Conservation (phyloP, 35 echinoderm and acorn worm genomes). For the Ptychodera flava region DNA sequence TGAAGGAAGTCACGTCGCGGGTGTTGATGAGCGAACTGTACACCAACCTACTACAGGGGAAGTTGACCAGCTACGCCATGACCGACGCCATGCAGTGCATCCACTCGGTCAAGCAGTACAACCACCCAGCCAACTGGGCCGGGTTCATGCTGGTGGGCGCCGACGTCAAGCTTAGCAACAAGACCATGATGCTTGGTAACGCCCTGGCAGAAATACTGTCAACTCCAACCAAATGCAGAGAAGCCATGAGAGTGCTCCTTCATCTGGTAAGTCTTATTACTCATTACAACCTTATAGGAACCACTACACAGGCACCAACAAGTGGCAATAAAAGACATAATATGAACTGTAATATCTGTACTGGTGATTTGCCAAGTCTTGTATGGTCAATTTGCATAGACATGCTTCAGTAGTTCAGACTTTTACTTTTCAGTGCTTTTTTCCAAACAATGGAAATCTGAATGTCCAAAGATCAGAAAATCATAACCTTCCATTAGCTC, state of each 20-base stretch:
- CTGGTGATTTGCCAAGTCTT: too few species aligned
- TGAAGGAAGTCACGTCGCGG: constrained; percentile 70
- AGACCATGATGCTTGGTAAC: constrained; percentile 98
- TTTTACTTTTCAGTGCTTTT: too few species aligned
- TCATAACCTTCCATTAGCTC: too few species aligned
- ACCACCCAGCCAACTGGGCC: constrained; percentile 90
- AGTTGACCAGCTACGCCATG: constrained; percentile 62
- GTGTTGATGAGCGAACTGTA: constrained; percentile 87
- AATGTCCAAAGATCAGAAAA: too few species aligned
- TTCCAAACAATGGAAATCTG: too few species aligned
- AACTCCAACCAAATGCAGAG: constrained; percentile 81
- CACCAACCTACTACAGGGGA: constrained; percentile 57
- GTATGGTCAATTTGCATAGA: too few species aligned
- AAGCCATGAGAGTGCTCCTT: constrained; percentile 85
- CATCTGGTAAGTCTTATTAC: constrained; percentile 72
- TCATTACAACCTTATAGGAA: not conserved
- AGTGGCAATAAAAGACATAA: too few species aligned
- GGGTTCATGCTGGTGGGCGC: constrained; percentile 80
- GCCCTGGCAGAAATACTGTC: constrained; percentile 79
- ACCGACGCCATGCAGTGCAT: constrained; percentile 83
- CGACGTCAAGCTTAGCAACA: constrained; percentile 80
- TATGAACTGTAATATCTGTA: too few species aligned
- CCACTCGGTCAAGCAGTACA: constrained; percentile 60
- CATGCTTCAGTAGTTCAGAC: too few species aligned
- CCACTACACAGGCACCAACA: too few species aligned